A percentile compares a stretch with the other conserved stretches of the same genome.
phyloP scores from a whole-genome alignment of 2,797 vertebrate genomes.

The Chanos chanos region DNA sequence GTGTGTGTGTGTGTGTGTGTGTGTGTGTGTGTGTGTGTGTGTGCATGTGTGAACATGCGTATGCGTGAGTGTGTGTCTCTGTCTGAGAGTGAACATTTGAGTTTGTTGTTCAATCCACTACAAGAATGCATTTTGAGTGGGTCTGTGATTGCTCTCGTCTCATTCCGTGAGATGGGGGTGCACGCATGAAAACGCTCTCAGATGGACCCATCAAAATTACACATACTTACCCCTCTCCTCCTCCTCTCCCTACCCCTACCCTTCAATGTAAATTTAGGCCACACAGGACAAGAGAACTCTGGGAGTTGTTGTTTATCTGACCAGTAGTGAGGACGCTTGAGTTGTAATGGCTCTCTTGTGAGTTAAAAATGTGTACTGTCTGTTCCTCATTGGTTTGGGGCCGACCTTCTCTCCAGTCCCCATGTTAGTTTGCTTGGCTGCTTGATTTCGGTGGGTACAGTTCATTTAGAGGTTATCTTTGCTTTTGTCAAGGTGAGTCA shows the following conservation, averaged over 20 bases:
- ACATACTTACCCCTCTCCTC: too few relatives aligned
- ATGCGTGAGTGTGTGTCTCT: neutral
- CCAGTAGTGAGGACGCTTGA: slow-evolving; percentile 52
- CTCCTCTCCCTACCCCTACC: too few relatives aligned
- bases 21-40: slow-evolving; percentile 2
- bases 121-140: slow-evolving; percentile 26
- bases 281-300: slow-evolving; percentile 58
- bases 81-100: slow-evolving; percentile 33
- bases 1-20: neutral
- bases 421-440: slow-evolving; percentile 54
- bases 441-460: slow-evolving; percentile 52
- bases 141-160: slow-evolving; percentile 40
- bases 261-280: slow-evolving; percentile 66
- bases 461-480: slow-evolving; percentile 60
- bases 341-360: slow-evolving; percentile 65
- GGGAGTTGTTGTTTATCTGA: slow-evolving; percentile 70
- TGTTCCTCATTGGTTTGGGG: slow-evolving; percentile 53
- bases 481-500: slow-evolving; percentile 63
- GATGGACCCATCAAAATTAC: slow-evolving; percentile 55
- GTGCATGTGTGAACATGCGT: too few relatives aligned
- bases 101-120: slow-evolving; percentile 37
- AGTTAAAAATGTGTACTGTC: slow-evolving; percentile 55
- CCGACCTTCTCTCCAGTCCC: slow-evolving; percentile 49
- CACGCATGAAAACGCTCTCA: slow-evolving; percentile 35
- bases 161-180: slow-evolving; percentile 21